Percentiles rank a stretch among this genome's conserved stretches.
Conservation (phyloP, 2,888 invertebrate species). For the Schizaphis graminum region DNA sequence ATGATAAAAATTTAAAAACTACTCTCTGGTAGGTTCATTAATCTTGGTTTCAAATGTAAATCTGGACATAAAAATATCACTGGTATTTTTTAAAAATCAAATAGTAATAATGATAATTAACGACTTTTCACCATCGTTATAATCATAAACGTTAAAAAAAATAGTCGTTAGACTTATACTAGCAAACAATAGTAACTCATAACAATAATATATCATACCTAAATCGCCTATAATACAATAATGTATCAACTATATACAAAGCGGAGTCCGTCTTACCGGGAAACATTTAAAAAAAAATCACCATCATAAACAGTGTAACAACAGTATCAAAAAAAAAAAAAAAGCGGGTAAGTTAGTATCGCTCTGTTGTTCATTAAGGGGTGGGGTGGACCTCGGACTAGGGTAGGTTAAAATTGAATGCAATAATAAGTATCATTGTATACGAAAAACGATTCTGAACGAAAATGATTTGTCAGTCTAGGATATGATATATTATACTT, state of each 20-base stretch:
- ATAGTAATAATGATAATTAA: constrained; percentile 4
- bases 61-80: background rate
- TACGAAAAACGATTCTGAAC: too few relatives aligned
- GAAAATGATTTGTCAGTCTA: too few relatives aligned
- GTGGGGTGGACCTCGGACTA: too few relatives aligned
- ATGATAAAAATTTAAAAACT: background rate
- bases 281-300: background rate
- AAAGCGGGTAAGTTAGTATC: too few relatives aligned
- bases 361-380: too few relatives aligned
- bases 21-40: background rate
- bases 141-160: background rate
- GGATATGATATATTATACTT: too few relatives aligned
- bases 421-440: too few relatives aligned
- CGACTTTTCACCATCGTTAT: background rate
- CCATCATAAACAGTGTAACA: background rate
- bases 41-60: background rate
- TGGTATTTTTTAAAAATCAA: background rate
- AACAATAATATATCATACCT: background rate
- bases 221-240: background rate
- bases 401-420: too few relatives aligned
- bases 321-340: background rate
- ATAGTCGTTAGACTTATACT: background rate
- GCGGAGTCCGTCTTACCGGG: background rate
- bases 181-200: background rate
- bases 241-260: background rate